phyloP scores from a whole-genome alignment of 2,113 vertebrate genomes.

The Sakesphorus luctuosus region DNA sequence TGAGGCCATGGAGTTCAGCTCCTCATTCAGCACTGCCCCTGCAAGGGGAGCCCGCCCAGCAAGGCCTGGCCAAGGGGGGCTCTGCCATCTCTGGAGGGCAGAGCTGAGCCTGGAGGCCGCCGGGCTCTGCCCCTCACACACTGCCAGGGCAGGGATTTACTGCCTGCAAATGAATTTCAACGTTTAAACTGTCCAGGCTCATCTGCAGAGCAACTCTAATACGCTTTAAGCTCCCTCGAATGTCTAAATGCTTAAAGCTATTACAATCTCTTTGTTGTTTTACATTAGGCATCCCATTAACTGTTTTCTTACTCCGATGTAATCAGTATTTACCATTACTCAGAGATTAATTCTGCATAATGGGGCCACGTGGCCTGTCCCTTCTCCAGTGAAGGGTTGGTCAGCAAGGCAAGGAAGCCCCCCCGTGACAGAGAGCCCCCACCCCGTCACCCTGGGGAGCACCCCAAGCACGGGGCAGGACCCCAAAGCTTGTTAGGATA shows the following conservation, averaged over 20 bases:
- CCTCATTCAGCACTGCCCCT: background rate
- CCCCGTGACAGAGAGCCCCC: background rate
- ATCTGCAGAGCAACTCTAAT: slow-evolving; percentile 30
- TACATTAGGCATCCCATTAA: slow-evolving; percentile 51
- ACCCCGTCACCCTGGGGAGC: background rate
- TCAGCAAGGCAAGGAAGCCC: background rate
- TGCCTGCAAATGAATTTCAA: slow-evolving; percentile 35
- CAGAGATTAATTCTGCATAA: slow-evolving; percentile 37
- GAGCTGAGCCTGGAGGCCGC: background rate
- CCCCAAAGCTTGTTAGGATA: background rate
- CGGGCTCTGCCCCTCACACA: background rate
- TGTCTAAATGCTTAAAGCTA: slow-evolving; percentile 50
- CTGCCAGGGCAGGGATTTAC: slow-evolving; percentile 14
- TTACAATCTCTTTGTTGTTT: slow-evolving; percentile 55
- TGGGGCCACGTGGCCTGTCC: background rate
- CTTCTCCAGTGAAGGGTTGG: background rate
- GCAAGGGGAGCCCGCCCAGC: background rate
- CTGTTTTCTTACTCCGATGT: slow-evolving; percentile 43
- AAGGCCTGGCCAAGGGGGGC: background rate
- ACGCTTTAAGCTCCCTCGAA: slow-evolving; percentile 45
- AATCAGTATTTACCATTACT: slow-evolving; percentile 26
- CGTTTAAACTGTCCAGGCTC: background rate
- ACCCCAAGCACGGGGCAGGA: background rate
- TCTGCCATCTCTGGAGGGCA: background rate
- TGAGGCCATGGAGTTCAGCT: background rate